A percentile compares a stretch with the other conserved stretches of the same genome.
Conservation (phyloP, 2,797 vertebrate species). For the Melanotaenia pygmaea region DNA sequence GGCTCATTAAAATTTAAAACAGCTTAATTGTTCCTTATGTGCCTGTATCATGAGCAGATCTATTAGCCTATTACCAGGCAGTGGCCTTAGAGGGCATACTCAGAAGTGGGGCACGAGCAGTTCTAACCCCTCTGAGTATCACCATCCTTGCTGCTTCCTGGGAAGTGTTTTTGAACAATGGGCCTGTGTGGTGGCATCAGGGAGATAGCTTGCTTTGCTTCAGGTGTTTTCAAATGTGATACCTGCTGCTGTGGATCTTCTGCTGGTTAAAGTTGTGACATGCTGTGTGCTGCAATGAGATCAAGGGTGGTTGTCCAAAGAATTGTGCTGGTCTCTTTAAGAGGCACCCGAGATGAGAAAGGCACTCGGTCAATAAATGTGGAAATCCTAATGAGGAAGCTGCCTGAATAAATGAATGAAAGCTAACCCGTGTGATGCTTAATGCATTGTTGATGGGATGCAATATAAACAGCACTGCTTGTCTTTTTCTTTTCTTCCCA, state of each 20-base stretch:
- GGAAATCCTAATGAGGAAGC: constrained; percentile 26
- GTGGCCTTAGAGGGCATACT: constrained; percentile 36
- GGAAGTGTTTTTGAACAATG: constrained; percentile 54
- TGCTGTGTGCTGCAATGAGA: constrained; percentile 34
- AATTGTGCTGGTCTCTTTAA: constrained; percentile 41
- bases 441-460: constrained; percentile 19
- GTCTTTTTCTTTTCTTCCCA: constrained; percentile 11
- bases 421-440: constrained; percentile 16
- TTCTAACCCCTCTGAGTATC: constrained; percentile 24
- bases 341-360: constrained; percentile 29
- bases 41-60: constrained; percentile 16
- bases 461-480: constrained; percentile 13
- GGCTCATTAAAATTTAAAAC: constrained; percentile 34
- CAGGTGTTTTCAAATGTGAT: constrained; percentile 33
- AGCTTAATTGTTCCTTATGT: constrained; percentile 29
- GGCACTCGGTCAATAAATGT: constrained; percentile 30
- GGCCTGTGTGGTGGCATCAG: constrained; percentile 47
- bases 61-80: constrained; percentile 24
- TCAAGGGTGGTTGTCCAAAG: constrained; percentile 32
- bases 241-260: constrained; percentile 47
- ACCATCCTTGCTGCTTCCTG: constrained; percentile 7
- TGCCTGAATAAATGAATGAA: constrained; percentile 47
- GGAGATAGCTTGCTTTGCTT: constrained; percentile 29
- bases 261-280: constrained; percentile 29
- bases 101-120: constrained; percentile 33